Evolutionary conservation across 2,797 vertebrate genomes (phyloP).

Genomic region (Lacerta viridis): DNA sequence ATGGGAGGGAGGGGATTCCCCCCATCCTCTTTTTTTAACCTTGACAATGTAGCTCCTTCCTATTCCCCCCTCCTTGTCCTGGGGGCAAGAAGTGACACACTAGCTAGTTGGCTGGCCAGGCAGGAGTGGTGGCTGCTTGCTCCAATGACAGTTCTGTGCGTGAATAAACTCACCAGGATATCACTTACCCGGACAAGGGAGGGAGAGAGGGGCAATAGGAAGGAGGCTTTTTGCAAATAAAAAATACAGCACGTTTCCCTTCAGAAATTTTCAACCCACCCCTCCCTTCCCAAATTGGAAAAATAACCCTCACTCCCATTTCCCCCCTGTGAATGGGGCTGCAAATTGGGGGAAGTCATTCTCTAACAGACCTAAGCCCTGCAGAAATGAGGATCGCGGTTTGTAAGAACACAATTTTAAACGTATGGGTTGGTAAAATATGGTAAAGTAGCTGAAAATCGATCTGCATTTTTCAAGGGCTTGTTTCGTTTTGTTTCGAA

Average conservation of each 20-base stretch:
- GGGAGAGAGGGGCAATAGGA: not conserved
- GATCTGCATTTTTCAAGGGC: not conserved
- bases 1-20: no score
- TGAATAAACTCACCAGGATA: not conserved
- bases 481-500: not conserved
- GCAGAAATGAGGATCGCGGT: not conserved
- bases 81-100: not conserved
- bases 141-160: no score
- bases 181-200: not conserved
- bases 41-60: not conserved
- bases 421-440: not conserved
- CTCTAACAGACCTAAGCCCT: not conserved
- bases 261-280: not conserved
- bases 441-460: conserved; percentile 6
- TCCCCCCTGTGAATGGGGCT: not conserved
- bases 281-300: not conserved
- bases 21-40: not conserved
- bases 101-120: not conserved
- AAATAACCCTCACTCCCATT: not conserved
- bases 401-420: not conserved
- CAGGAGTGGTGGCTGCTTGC: not conserved
- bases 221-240: not conserved
- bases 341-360: not conserved
- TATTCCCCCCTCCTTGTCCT: not conserved
- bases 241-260: not conserved